Evolutionary conservation across 2,113 vertebrate species (phyloP).

Genomic region (Danionella cerebrum): DNA sequence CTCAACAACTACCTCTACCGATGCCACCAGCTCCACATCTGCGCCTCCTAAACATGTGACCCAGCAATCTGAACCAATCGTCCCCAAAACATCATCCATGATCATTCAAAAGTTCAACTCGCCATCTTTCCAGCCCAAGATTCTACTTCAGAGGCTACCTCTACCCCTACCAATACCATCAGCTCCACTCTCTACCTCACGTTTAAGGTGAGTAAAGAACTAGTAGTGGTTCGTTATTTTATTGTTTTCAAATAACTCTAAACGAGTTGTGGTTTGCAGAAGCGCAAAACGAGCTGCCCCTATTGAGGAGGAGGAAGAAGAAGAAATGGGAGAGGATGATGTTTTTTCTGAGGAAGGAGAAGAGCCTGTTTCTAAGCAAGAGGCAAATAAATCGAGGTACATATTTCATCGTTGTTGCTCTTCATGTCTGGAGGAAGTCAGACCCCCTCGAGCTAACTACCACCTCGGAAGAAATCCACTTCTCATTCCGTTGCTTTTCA

Average conservation of each 20-base stretch:
- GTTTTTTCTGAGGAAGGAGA: neutral
- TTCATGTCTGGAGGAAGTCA: constrained; percentile 63
- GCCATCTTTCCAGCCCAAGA: neutral
- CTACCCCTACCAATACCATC: neutral
- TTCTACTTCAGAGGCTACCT: constrained; percentile 11
- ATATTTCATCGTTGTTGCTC: constrained; percentile 60
- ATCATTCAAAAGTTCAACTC: neutral
- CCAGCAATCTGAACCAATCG: neutral
- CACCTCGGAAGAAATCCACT: constrained; percentile 75
- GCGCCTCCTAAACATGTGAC: neutral
- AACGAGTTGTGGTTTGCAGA: neutral
- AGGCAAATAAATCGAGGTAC: constrained; percentile 62
- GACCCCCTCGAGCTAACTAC: constrained; percentile 49
- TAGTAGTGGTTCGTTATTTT: neutral
- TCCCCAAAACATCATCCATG: neutral
- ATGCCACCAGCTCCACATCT: neutral
- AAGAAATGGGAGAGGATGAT: neutral
- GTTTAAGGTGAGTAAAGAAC: constrained; percentile 2
- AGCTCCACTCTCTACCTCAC: neutral
- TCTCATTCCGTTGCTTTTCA: constrained; percentile 72
- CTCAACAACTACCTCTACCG: neutral
- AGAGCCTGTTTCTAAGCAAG: constrained; percentile 47
- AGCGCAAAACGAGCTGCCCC: constrained; percentile 13
- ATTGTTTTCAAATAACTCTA: neutral
- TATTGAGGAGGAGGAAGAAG: no score